These are phyloP conservation scores for Drepanosiphum platanoidis DNA, from an alignment of 2,888 invertebrate genomes.

Conservation along the genomic window DNA sequence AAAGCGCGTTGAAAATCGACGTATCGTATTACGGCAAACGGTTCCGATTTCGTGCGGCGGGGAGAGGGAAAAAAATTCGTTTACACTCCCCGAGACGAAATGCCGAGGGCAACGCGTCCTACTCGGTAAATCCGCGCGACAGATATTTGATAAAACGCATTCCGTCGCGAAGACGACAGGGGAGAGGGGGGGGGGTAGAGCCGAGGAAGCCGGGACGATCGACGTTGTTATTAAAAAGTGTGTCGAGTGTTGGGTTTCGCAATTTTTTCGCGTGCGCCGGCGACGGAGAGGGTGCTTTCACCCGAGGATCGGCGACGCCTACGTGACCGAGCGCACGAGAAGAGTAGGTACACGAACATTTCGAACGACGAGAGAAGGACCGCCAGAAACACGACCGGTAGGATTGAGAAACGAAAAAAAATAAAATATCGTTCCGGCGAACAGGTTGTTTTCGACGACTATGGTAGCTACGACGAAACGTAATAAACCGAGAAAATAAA, in stretches of 20 bases:
- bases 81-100: not conserved
- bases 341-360: not conserved
- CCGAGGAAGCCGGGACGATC: no score
- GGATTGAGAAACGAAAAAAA: not conserved
- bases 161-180: not conserved
- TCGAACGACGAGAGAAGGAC: not conserved
- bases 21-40: not conserved
- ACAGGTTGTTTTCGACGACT: not conserved
- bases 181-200: no score
- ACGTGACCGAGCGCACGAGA: constrained; percentile 44
- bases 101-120: no score
- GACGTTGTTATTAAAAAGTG: no score
- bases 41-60: not conserved
- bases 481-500: not conserved
- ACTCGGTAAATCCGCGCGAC: no score
- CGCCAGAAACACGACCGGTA: no score
- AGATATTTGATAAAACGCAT: no score
- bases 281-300: not conserved
- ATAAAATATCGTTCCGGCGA: not conserved
- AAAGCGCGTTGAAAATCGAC: not conserved
- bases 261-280: no score
- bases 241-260: no score
- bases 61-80: not conserved
- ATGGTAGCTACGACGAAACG: not conserved
- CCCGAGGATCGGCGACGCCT: not conserved